Evolutionary conservation across 1,140 invertebrate genomes (phyloP).

Genomic region (Drosophila melanogaster): DNA sequence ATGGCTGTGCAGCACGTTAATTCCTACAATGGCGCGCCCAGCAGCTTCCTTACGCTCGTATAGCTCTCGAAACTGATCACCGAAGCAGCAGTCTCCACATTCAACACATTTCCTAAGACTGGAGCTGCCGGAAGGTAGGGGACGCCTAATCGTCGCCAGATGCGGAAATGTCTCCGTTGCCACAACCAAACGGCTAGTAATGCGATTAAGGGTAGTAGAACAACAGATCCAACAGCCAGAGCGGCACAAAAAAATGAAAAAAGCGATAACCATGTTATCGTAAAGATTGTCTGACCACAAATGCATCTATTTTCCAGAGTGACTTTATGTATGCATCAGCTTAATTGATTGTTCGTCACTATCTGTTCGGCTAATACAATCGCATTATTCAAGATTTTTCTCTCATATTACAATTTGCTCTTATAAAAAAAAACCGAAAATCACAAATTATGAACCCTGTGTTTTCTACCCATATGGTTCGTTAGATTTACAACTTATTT

Average conservation of each 20-base stretch:
- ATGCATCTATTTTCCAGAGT: not conserved
- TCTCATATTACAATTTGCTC: slow-evolving; percentile 1
- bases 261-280: slow-evolving; percentile 6
- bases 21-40: slow-evolving; percentile 73
- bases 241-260: slow-evolving; percentile 5
- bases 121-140: slow-evolving; percentile 47
- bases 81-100: slow-evolving; percentile 60
- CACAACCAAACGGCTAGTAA: slow-evolving; percentile 47
- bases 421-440: too few species aligned
- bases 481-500: too few species aligned
- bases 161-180: slow-evolving; percentile 51
- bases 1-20: slow-evolving; percentile 85
- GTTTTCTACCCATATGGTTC: too few species aligned
- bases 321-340: not conserved
- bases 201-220: not conserved
- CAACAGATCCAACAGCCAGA: not conserved
- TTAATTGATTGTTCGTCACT: slow-evolving; percentile 17
- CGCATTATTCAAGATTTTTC: not conserved
- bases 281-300: slow-evolving; percentile 3
- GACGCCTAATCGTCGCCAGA: slow-evolving; percentile 51
- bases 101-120: slow-evolving; percentile 71
- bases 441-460: too few species aligned
- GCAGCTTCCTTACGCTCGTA: slow-evolving; percentile 36
- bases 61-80: slow-evolving; percentile 58
- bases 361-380: slow-evolving; percentile 1